Evolutionary conservation across 2,113 vertebrate species (phyloP).

Genomic region (Dascyllus trimaculatus): DNA sequence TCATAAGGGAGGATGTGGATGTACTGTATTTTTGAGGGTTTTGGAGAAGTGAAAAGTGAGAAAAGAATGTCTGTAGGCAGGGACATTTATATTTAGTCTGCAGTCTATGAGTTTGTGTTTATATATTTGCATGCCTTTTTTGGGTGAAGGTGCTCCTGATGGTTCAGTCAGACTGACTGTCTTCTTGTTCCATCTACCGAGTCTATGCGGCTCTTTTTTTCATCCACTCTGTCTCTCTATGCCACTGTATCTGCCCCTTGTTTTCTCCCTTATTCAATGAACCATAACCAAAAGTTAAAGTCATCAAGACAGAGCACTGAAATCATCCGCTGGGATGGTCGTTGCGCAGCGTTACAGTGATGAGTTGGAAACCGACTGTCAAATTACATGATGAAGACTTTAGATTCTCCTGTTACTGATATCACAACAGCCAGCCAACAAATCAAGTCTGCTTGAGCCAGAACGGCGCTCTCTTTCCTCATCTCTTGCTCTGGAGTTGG

Average conservation of each 20-base stretch:
- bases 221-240: constrained; percentile 13
- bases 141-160: constrained; percentile 30
- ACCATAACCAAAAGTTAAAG: constrained; percentile 54
- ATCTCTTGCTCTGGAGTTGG: constrained; percentile 43
- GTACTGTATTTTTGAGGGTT: constrained; percentile 68
- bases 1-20: constrained; percentile 73
- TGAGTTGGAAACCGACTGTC: constrained; percentile 71
- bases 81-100: constrained; percentile 65
- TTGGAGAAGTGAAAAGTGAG: constrained; percentile 64
- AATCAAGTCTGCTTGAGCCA: constrained; percentile 65
- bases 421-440: constrained; percentile 58
- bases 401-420: constrained; percentile 68
- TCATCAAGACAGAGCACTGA: constrained; percentile 53
- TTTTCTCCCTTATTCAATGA: constrained; percentile 26
- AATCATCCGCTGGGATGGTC: constrained; percentile 36
- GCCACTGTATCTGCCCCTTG: constrained; percentile 22
- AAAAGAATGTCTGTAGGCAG: constrained; percentile 65
- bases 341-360: constrained; percentile 39
- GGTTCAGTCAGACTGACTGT: constrained; percentile 13
- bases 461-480: constrained; percentile 48
- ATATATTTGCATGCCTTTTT: constrained; percentile 47
- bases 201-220: background rate
- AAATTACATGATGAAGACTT: constrained; percentile 67
- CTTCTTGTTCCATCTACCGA: background rate
- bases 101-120: constrained; percentile 48